Base-by-base conservation (phyloP, 2,888 invertebrate species). In the Nephrotoma appendiculata region DNA sequence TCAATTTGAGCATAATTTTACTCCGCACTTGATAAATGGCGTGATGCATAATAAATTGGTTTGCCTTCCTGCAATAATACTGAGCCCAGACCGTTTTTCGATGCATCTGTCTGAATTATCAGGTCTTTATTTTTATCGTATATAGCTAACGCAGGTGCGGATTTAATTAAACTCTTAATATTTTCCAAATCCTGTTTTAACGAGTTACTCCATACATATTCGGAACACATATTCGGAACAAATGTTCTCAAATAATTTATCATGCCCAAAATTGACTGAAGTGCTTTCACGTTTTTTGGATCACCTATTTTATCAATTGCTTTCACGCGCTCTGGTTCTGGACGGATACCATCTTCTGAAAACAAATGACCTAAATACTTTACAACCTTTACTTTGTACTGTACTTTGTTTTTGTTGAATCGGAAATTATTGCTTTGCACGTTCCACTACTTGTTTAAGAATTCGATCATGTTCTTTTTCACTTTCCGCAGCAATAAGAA, bases 401-500 rank as follows among this genome's bases (percentile, higher is more conserved):
- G 87, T 41, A 88, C 31, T 85, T 87, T 87, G 5, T 83, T 19
- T 45, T 45, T 86, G 41, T 88, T 88, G 85, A 87, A 88, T 85
- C 83, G 87, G 15, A 86, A 57, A 87, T 86, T 86, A 52, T 48
- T 86, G 5, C n/a, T 48, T 86, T 12, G 89, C 89, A 83, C 88
- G 87, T 6, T 89, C 86, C 85, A 90, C 48, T 1, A 90, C 89
- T 87, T 87, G 9, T 44, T 87, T 86, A 19, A 90, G 86, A 45
- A 88, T 89, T 85, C 87, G 5, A 87, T 89, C 89, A 88, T 89
- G 89, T 87, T 89, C 87, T 45, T 87, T 45, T 52, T 86, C 52
- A 45, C 45, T 87, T 43, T 87, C 83, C 7, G 87, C 87, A 71
- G n/a, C n/a, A n/a, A n/a, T n/a, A n/a, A n/a, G n/a, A n/a, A n/a